Conservation (phyloP, 2,113 vertebrate genomes). For the Myotis lucifugus region DNA sequence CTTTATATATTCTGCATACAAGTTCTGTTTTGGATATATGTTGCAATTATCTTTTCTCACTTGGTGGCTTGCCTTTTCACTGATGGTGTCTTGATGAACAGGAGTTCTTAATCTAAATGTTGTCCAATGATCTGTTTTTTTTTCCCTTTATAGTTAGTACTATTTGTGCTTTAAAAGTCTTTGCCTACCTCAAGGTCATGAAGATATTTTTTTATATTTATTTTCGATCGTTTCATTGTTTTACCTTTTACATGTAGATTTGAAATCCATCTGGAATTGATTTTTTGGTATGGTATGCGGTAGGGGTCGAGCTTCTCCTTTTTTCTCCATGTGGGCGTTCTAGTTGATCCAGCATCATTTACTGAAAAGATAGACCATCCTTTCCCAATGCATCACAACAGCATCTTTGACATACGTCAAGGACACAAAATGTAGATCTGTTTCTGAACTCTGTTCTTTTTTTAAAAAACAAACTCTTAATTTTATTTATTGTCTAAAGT, state of each 20-base stretch:
- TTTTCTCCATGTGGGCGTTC: neutral
- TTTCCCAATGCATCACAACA: neutral
- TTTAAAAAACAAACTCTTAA: too few relatives aligned
- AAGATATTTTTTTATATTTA: neutral
- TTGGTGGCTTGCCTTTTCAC: neutral
- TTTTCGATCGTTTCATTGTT: constrained; percentile 5
- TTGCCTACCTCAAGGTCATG: neutral
- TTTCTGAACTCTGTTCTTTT: neutral
- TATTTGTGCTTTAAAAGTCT: neutral
- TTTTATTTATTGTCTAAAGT: too few relatives aligned
- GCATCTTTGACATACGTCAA: neutral
- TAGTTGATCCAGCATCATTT: neutral
- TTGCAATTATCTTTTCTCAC: neutral
- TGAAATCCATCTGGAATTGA: neutral
- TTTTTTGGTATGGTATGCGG: neutral
- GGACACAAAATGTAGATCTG: neutral
- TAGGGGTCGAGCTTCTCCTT: neutral
- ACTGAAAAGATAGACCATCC: neutral
- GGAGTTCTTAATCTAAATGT: constrained; percentile 8
- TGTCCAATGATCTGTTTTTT: neutral
- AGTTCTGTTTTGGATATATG: neutral
- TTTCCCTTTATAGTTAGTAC: neutral
- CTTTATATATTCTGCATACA: neutral
- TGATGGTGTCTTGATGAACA: neutral
- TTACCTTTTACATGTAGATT: neutral